Percentiles rank a stretch among this genome's conserved stretches.
Conservation (phyloP, 2,113 vertebrate species). For the Xiphophorus couchianus region DNA sequence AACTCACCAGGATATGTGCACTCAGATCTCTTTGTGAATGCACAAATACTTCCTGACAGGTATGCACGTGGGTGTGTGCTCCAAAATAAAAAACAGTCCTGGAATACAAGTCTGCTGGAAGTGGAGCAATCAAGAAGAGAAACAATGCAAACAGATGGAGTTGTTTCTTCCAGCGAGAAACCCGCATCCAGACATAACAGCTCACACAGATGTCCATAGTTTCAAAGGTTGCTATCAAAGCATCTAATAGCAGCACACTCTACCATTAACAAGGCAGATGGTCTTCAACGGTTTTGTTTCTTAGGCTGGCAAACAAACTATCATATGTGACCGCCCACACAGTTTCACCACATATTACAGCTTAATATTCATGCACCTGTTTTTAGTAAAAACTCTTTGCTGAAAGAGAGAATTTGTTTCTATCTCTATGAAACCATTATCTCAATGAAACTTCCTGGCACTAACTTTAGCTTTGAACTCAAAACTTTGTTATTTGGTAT, state of each 20-base stretch:
- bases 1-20: slow-evolving; percentile 46
- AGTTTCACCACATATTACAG: slow-evolving; percentile 44
- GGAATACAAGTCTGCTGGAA: slow-evolving; percentile 60
- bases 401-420: slow-evolving; percentile 34
- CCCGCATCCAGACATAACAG: slow-evolving; percentile 8
- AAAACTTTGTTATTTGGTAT: background rate
- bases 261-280: slow-evolving; percentile 67
- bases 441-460: slow-evolving; percentile 1
- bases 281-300: slow-evolving; percentile 60
- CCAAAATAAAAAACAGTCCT: slow-evolving; percentile 46
- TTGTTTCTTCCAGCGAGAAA: slow-evolving; percentile 36
- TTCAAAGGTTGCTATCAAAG: slow-evolving; percentile 70
- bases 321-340: slow-evolving; percentile 42
- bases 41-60: slow-evolving; percentile 41
- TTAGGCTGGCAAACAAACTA: slow-evolving; percentile 54
- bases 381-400: slow-evolving; percentile 30
- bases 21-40: slow-evolving; percentile 30
- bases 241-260: slow-evolving; percentile 42
- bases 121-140: slow-evolving; percentile 50
- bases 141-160: slow-evolving; percentile 72
- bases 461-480: background rate
- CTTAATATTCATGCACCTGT: slow-evolving; percentile 43
- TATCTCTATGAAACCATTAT: slow-evolving; percentile 9
- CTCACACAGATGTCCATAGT: slow-evolving; percentile 60
- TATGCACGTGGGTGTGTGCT: slow-evolving; percentile 48